Base-by-base conservation (phyloP, 2,888 invertebrate species). In the Rhopalosiphum nymphaeae region DNA sequence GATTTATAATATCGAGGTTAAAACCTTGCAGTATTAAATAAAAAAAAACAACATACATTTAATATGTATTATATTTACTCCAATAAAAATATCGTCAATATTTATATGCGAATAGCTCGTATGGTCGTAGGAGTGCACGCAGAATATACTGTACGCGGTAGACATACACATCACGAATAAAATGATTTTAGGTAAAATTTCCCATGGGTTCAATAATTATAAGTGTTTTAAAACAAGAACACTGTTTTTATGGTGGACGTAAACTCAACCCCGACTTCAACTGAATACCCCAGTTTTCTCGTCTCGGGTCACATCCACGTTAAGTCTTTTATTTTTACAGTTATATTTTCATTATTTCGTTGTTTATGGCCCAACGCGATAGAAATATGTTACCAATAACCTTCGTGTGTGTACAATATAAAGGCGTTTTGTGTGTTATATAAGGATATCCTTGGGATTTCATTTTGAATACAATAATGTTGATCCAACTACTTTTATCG, bases 301-400 rank as follows among this genome's bases (percentile, higher is more conserved):
- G 57, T 57, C 57, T 61, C 89, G 61, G 25, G 29, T 89, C 29
- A 21, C 44, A 44, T 89, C 29, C 21, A 29, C 26, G 44, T n/a
- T 78, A 78, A 42, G 86, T 87, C 44, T 91, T 11, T 61, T 91
- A 46, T 78, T 90, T 90, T 49, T 25, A n/a, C 61, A n/a, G 67
- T 90, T 78, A 78, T 91, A 49, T 91, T 91, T 91, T 91, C 91
- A 91, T 91, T 49, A 91, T 67, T 49, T 49, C n/a, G 78, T 26
- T 42, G 36, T 78, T 78, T 49, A 49, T 78, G 49, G 7, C 67
- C 36, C 4, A 9, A 61, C 26, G 89, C 56, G 57, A 89, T 67
- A 49, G 42, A 91, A 91, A 91, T 67, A 67, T 78, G 67, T 91
- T 36, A 78, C 78, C 49, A 36, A 57, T 46, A 67, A 91, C 29